A percentile compares a stretch with the other conserved stretches of the same genome.
These are phyloP conservation scores for Nipponacmea schrenckii DNA, from an alignment of 2,888 invertebrate species.

Conservation along the genomic window DNA sequence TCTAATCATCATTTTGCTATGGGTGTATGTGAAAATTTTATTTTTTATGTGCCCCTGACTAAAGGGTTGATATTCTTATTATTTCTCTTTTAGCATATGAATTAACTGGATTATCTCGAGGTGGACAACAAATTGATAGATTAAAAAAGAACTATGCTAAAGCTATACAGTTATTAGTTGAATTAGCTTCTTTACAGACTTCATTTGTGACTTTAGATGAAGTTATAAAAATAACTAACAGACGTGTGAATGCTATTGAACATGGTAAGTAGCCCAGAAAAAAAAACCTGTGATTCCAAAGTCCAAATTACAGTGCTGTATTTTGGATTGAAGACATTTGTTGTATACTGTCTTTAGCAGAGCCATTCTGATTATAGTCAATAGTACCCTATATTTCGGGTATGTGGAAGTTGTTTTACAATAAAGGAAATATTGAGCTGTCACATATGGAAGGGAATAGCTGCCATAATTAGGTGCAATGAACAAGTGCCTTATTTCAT, in stretches of 20 bases:
- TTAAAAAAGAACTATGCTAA: conserved; percentile 95
- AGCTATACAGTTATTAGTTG: conserved; percentile 94
- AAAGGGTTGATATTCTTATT: neutral
- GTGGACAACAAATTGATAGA: conserved; percentile 96
- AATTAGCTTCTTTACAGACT: conserved; percentile 96
- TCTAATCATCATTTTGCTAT: too few species aligned
- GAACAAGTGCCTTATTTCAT: too few species aligned
- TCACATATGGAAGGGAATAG: too few species aligned
- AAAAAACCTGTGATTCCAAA: conserved; percentile 3
- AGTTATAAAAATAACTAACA: conserved; percentile 97
- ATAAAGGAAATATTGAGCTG: too few species aligned
- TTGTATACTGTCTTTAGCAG: too few species aligned
- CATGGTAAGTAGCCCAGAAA: conserved; percentile 76
- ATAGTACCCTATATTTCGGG: too few species aligned
- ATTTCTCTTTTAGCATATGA: conserved; percentile 77
- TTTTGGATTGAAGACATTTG: too few species aligned
- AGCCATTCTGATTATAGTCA: too few species aligned
- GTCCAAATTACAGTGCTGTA: neutral
- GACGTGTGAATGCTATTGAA: conserved; percentile 99
- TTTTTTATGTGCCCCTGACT: too few species aligned
- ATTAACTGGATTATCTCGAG: conserved; percentile 93
- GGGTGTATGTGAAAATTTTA: too few species aligned
- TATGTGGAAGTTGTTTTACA: too few species aligned
- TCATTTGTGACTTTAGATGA: conserved; percentile 98
- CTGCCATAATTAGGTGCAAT: too few species aligned